A percentile compares a stretch with the other conserved stretches of the same genome.
Conservation (phyloP, 2,797 vertebrate genomes). For the Pangasius sanitwongsei region DNA sequence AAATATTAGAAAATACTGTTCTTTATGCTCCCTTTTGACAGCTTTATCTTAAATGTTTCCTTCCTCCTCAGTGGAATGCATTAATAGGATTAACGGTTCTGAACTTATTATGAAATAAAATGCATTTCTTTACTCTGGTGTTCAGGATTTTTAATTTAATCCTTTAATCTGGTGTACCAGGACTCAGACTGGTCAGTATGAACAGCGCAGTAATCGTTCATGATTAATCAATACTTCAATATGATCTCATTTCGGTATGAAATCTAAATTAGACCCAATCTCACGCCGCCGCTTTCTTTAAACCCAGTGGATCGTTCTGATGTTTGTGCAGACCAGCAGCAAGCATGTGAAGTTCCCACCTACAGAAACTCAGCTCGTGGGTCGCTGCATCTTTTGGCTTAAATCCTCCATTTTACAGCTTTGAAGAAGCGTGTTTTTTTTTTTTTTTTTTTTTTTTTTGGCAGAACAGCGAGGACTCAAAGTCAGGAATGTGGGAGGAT, state of each 20-base stretch:
- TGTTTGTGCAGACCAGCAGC: neutral
- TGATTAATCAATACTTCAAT: neutral
- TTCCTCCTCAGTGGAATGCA: neutral
- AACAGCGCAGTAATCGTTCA: neutral
- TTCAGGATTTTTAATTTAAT: neutral
- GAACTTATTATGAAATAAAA: neutral
- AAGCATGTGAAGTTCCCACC: neutral
- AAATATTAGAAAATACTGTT: neutral
- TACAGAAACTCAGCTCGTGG: neutral
- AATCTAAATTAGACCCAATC: neutral
- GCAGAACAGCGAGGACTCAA: neutral
- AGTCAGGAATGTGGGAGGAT: slow-evolving; percentile 29
- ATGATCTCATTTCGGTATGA: neutral
- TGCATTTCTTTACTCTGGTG: neutral
- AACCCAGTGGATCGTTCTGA: neutral
- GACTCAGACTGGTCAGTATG: neutral
- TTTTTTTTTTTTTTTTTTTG: neutral
- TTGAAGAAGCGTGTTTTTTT: neutral
- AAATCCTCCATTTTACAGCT: neutral
- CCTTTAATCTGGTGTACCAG: no score
- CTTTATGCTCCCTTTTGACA: neutral
- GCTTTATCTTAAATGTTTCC: neutral
- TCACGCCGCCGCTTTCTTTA: neutral
- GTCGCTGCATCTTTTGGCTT: slow-evolving; percentile 5
- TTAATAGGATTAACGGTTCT: no score